Conservation (phyloP, 2,113 vertebrate species). For the Eptesicus fuscus region DNA sequence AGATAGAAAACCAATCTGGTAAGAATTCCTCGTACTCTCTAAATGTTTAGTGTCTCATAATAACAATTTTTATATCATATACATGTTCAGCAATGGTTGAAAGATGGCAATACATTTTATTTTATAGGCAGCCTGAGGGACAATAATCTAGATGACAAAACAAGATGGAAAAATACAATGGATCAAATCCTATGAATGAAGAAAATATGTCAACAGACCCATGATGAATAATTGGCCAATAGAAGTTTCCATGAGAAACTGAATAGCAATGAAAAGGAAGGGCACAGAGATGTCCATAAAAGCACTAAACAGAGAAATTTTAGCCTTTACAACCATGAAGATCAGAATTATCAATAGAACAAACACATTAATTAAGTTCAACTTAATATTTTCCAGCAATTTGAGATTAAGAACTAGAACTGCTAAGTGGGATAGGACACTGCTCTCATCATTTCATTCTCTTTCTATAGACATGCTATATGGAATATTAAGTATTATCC, state of each 20-base stretch:
- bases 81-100: not conserved
- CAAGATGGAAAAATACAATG: not conserved
- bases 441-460: not conserved
- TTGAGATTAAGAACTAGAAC: not conserved
- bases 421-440: not conserved
- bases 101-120: not conserved
- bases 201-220: not conserved
- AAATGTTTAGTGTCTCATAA: not conserved
- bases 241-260: not conserved
- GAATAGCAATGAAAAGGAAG: not conserved
- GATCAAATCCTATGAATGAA: not conserved
- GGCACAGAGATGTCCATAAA: not conserved
- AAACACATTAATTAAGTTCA: not conserved
- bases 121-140: not conserved
- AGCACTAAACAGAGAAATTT: not conserved
- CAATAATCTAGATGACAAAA: not conserved
- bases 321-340: not conserved
- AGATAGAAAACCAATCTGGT: not conserved
- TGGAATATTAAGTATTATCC: not conserved
- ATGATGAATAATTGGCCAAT: not conserved
- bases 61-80: not conserved
- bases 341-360: not conserved
- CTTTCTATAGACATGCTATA: not conserved
- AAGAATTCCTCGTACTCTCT: not conserved
- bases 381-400: not conserved